phyloP scores from a whole-genome alignment of 2,797 vertebrate genomes.

The Cryptoprocta ferox region DNA sequence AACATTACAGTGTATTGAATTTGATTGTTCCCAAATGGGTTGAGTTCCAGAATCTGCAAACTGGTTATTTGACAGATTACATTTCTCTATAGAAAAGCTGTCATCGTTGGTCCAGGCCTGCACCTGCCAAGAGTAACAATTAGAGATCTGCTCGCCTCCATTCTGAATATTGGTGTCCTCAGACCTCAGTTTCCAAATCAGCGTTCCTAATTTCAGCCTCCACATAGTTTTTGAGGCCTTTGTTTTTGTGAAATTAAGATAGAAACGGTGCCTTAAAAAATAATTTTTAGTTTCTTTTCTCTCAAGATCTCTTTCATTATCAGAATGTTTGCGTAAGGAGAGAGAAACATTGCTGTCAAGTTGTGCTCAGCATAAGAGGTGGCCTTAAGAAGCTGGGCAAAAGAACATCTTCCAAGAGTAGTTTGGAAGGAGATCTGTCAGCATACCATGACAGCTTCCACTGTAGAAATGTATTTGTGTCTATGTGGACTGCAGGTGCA shows the following conservation, averaged over 20 bases:
- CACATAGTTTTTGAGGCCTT: background rate
- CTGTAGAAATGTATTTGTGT: background rate
- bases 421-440: background rate
- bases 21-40: background rate
- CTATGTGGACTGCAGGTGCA: too few species aligned
- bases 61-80: background rate
- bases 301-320: background rate
- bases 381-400: background rate
- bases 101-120: background rate
- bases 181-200: slow-evolving; percentile 2
- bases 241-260: slow-evolving; percentile 6
- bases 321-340: background rate
- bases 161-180: background rate
- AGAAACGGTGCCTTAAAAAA: background rate
- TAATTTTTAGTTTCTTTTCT: background rate
- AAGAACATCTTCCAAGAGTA: background rate
- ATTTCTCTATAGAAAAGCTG: background rate
- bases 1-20: slow-evolving; percentile 9
- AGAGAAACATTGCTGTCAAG: background rate
- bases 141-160: background rate
- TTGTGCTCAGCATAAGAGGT: background rate
- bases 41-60: slow-evolving; percentile 17
- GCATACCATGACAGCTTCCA: background rate
- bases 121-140: background rate
- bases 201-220: background rate